Conservation (phyloP, 2,113 vertebrate genomes). For the Pteropus alecto region DNA sequence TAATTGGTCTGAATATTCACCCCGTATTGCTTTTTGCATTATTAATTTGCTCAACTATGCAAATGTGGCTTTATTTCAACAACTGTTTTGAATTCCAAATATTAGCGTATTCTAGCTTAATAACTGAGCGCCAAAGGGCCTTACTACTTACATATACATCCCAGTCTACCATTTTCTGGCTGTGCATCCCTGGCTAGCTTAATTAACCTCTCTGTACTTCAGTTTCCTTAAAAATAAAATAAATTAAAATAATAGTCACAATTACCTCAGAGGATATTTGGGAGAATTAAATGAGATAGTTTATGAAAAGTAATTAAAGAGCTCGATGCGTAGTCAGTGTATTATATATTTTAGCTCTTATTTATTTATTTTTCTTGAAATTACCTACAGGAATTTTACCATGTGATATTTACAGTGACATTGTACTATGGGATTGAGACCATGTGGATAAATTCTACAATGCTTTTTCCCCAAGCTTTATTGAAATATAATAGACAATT, state of each 20-base stretch:
- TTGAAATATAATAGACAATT: no score
- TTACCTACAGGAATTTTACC: background rate
- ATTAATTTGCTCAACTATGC: background rate
- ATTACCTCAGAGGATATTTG: background rate
- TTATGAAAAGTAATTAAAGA: background rate
- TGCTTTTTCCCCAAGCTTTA: no score
- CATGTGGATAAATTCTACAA: background rate
- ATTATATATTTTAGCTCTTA: background rate
- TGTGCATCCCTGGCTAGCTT: background rate
- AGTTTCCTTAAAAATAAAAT: background rate
- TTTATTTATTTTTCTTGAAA: background rate
- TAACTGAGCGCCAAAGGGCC: background rate
- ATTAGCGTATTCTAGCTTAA: background rate
- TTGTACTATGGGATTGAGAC: background rate
- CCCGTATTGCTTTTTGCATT: background rate
- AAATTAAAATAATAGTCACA: background rate
- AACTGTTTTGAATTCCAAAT: background rate
- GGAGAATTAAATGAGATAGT: background rate
- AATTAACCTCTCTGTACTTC: background rate
- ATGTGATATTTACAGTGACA: background rate
- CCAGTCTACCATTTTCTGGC: background rate
- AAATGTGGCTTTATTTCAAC: background rate
- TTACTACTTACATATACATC: background rate
- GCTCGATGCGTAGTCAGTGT: background rate
- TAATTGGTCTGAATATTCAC: background rate